Base-by-base conservation (phyloP, 2,888 invertebrate genomes). In the Dynastes grantii region DNA sequence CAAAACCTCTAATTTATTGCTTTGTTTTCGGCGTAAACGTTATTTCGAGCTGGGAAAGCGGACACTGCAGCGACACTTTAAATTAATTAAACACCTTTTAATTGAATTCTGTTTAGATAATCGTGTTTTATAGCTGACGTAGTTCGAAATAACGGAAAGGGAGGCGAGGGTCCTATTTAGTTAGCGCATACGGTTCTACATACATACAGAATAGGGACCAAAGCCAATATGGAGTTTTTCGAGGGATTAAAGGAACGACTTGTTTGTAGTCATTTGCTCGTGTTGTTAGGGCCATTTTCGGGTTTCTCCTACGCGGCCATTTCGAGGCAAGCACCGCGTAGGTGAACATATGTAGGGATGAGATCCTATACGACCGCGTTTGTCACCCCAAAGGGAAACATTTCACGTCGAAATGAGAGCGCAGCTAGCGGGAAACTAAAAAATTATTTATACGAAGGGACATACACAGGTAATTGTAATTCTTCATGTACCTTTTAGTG, bases 61-160 rank as follows among this genome's bases (percentile, higher is more conserved):
- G 27, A 61, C 49, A 27, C 58, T 37, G 73, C 37, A 40, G 40
- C 58, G 22, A 27, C 73, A 58, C 16, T 61, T 58, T 73, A 73
- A 73, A 61, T 68, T 58, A 73, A 73, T 73, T 71, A 71, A 73
- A 73, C 22, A 61, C 73, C 27, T 40, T 73, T 73, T 73, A 73
- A 73, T 73, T 73, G 61, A 73, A 73, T 73, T 73, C 61, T 45
- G 40, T 73, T 73, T 73, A 73, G 61, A 58, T 73, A 73, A 73
- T 61, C 61, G 73, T 40, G 61, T 61, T 73, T 73, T 73, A 73
- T 73, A 73, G 55, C 58, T 58, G 73, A 73, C 73, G 40, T 58
- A 58, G 58, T 73, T 73, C 73, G 37, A 58, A 73, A 73, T 27
- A 49, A 40, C 16, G 16, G 68, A 68, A 13, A n/a, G 22, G 1